Evolutionary conservation across 2,797 vertebrate species (phyloP).

Genomic region (Antrozous pallidus): DNA sequence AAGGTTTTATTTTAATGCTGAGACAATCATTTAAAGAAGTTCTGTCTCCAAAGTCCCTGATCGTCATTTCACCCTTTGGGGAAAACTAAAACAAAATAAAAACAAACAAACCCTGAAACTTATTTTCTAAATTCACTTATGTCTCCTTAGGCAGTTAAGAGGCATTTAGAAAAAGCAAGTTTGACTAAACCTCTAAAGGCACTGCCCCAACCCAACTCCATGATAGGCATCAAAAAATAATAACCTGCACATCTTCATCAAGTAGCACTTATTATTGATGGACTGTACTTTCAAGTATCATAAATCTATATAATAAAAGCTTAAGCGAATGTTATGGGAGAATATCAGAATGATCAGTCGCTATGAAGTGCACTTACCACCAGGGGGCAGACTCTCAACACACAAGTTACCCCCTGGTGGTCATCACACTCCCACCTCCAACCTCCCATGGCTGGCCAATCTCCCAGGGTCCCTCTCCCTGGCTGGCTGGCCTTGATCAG

Average conservation of each 20-base stretch:
- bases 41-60: not conserved
- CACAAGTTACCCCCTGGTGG: no score
- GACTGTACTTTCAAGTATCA: not conserved
- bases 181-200: not conserved
- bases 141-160: not conserved
- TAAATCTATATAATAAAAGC: not conserved
- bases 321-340: no score
- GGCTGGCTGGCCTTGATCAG: no score
- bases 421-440: no score
- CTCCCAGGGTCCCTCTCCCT: no score
- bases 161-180: not conserved
- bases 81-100: constrained; percentile 33
- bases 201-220: not conserved
- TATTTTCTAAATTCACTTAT: constrained; percentile 15
- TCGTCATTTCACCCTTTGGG: not conserved
- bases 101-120: not conserved
- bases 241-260: not conserved
- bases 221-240: not conserved
- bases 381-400: no score
- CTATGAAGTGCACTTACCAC: no score
- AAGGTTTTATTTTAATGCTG: not conserved
- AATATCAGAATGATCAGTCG: no score
- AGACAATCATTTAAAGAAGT: not conserved
- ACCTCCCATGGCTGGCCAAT: no score
- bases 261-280: not conserved